These are phyloP conservation scores for Punctoribates punctum DNA, from an alignment of 2,888 invertebrate genomes.

Conservation along the genomic window DNA sequence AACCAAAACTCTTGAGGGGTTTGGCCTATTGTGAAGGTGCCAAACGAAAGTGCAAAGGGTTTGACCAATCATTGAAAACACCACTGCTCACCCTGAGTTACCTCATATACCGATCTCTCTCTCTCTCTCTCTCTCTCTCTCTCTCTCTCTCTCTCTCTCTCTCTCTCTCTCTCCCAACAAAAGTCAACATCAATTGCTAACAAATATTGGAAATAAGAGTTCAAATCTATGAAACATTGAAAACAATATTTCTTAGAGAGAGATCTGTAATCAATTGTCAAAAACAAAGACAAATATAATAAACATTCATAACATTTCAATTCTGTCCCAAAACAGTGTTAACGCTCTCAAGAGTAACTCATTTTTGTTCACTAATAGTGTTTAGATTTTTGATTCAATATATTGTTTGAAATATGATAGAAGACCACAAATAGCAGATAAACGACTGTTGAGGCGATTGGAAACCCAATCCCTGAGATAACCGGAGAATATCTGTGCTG, in stretches of 20 bases:
- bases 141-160: no score
- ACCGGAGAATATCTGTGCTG: not conserved
- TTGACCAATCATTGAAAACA: constrained; percentile 12
- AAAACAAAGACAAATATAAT: constrained; percentile 15
- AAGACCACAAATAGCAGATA: not conserved
- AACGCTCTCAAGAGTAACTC: not conserved
- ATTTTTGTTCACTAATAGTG: not conserved
- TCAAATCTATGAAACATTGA: not conserved
- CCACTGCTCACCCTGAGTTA: not conserved
- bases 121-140: no score
- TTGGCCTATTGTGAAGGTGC: constrained; percentile 14
- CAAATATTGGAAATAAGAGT: no score
- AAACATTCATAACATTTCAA: constrained; percentile 14
- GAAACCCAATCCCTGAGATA: not conserved
- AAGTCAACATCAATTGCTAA: no score
- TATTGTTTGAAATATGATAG: constrained; percentile 9
- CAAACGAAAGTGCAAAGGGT: constrained; percentile 25
- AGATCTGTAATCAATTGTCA: not conserved
- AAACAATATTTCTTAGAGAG: not conserved
- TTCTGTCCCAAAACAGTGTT: not conserved
- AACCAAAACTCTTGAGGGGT: constrained; percentile 14
- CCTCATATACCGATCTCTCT: not conserved
- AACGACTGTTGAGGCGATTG: not conserved
- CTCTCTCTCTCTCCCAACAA: no score
- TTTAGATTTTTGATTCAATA: not conserved